These are phyloP conservation scores for Platyrinchus mystaceus DNA, from an alignment of 2,797 vertebrate genomes.

Conservation along the genomic window DNA sequence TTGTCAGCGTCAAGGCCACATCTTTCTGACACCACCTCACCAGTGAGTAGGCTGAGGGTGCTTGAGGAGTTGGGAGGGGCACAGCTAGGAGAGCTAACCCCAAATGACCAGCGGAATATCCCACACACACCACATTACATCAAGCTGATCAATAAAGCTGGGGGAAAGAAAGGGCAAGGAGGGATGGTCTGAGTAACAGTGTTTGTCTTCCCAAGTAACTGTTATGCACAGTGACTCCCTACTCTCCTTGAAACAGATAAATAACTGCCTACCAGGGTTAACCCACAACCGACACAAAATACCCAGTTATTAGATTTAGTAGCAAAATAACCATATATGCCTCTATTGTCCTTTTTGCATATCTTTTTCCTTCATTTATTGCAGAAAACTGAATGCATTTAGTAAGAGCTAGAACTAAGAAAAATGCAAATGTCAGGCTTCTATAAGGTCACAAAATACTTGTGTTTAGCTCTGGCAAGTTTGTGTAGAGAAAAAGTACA, in stretches of 20 bases:
- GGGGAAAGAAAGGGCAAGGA: background rate
- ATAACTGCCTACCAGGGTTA: background rate
- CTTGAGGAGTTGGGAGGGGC: background rate
- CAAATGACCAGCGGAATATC: background rate
- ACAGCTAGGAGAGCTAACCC: background rate
- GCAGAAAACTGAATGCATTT: background rate
- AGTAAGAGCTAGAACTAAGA: background rate
- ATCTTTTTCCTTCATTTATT: background rate
- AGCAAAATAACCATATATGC: background rate
- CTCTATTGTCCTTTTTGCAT: background rate
- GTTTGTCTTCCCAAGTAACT: background rate
- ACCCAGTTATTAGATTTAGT: background rate
- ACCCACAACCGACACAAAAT: background rate
- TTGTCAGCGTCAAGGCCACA: background rate
- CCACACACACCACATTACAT: background rate
- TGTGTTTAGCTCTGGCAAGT: background rate
- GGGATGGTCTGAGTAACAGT: accelerated
- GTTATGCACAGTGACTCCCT: background rate
- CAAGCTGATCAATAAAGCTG: background rate
- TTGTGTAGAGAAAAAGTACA: background rate
- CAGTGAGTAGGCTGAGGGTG: background rate
- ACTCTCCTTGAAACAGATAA: background rate
- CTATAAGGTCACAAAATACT: background rate
- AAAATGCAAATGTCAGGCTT: background rate
- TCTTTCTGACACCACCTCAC: background rate